phyloP scores from a whole-genome alignment of 2,888 invertebrate genomes.

The Meiosimyza decipiens region DNA sequence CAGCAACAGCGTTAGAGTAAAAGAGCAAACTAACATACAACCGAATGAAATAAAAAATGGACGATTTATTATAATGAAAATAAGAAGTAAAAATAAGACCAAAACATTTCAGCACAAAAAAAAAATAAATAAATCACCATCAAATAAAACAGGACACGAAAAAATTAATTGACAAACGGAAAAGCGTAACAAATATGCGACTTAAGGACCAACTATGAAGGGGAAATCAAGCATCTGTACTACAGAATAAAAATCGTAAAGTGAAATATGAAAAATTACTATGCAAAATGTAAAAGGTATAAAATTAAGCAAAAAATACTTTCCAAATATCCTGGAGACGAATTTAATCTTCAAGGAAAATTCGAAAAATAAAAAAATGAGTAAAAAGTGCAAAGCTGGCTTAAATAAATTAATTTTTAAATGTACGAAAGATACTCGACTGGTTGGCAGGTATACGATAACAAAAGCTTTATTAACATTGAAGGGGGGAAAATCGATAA shows the following conservation, averaged over 20 bases:
- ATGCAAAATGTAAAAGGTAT: conserved; percentile 8
- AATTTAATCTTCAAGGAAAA: neutral
- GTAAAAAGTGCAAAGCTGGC: conserved; percentile 16
- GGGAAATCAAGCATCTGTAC: neutral
- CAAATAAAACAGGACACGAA: neutral
- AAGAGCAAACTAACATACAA: neutral
- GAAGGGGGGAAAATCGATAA: no score
- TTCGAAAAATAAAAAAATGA: neutral
- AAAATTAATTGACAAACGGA: conserved; percentile 28
- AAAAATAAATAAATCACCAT: neutral
- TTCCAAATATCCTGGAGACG: neutral
- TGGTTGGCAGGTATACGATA: no score
- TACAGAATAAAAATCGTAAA: neutral
- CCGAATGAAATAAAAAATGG: conserved; percentile 9
- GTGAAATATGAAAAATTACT: conserved; percentile 10
- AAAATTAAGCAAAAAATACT: neutral
- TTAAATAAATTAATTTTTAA: conserved; percentile 23
- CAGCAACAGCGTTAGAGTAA: neutral
- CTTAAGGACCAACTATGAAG: conserved; percentile 1
- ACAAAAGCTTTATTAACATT: no score
- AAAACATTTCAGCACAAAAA: neutral
- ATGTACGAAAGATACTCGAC: neutral
- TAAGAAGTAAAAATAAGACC: neutral
- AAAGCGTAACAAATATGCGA: conserved; percentile 24
- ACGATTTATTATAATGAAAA: conserved; percentile 20